A percentile compares a stretch with the other conserved stretches of the same genome.
Evolutionary conservation across 2,888 invertebrate genomes (phyloP).

Genomic region (Sclerodermus sp.): DNA sequence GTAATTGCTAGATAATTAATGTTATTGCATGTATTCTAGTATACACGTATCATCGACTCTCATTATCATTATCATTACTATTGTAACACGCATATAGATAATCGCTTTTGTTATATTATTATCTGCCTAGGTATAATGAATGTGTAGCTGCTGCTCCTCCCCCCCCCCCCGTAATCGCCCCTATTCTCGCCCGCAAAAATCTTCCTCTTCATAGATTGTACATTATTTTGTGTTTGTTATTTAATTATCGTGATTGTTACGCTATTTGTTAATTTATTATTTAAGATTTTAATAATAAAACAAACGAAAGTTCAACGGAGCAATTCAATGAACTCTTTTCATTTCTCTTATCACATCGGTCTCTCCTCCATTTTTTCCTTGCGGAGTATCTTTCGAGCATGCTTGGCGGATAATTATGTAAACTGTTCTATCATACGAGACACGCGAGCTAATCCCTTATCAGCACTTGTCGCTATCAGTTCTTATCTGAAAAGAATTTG

Average conservation of each 20-base stretch:
- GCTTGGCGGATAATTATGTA: constrained; percentile 7
- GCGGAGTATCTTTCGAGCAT: background rate
- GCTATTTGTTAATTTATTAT: constrained; percentile 46
- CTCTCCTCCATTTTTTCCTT: background rate
- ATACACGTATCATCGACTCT: constrained; percentile 9
- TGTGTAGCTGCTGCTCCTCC: constrained; percentile 6
- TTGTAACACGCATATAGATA: background rate
- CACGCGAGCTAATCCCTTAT: no score
- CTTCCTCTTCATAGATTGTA: constrained; percentile 14
- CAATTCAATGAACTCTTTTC: constrained; percentile 1
- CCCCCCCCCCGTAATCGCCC: background rate
- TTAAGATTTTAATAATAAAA: constrained; percentile 45
- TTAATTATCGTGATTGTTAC: constrained; percentile 45
- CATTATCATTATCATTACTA: background rate
- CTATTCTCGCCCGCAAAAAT: background rate
- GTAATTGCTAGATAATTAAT: constrained; percentile 10
- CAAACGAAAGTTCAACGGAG: background rate
- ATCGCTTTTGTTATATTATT: no score
- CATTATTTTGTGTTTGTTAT: constrained; percentile 42
- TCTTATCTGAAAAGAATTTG: no score
- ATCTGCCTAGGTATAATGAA: no score
- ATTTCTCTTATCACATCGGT: background rate
- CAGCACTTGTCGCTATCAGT: no score
- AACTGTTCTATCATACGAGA: no score
- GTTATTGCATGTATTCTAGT: constrained; percentile 5